Base-by-base conservation (phyloP, 2,797 vertebrate species). In the Tadarida brasiliensis region DNA sequence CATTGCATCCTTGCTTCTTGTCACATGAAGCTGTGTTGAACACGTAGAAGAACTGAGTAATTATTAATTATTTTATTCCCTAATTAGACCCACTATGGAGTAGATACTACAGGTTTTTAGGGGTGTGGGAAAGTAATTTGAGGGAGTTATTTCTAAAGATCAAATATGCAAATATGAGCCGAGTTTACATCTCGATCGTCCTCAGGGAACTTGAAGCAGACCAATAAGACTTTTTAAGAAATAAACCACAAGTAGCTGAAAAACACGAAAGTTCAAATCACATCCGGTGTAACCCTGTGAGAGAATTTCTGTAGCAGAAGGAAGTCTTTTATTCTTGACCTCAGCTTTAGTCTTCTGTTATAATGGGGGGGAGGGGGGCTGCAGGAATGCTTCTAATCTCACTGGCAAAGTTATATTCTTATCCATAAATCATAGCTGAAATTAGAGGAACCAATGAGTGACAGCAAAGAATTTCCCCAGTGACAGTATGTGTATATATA, bases 241-340 rank as follows among this genome's bases (percentile, higher is more conserved):
- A 96, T 49, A 97, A 97, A 87, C 91, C 92, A 83, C 91, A 96
- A 96, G 83, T 87, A 95, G 87, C 77, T 86, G 87, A 96, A 96
- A 80, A 94, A 95, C 56, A 96, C 90, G 61, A 80, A 96, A 97
- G 95, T 97, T 97, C 94, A 97, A 87, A 87, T 87, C 59, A 71
- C 57, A 96, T 97, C 96, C 93, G 77, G 80, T 92, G 16, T 80
- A 85, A 91, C 56, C 39, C 89, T 82, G 74, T 86, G 96, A 97
- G 94, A 96, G 89, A 94, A 85, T 95, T 97, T 95, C 30, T 93
- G 54, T 39, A 78, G 77, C 54, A 93, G 87, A 59, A 95, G 84
- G 94, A 96, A 97, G 80, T 85, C 28, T 82, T 89, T 84, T 96
- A 35, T 88, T 95, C 33, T 65, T 88, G 94, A 94, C 84, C 84